Base-by-base conservation (phyloP, 2,113 vertebrate genomes). In the Atherinomorus stipes region DNA sequence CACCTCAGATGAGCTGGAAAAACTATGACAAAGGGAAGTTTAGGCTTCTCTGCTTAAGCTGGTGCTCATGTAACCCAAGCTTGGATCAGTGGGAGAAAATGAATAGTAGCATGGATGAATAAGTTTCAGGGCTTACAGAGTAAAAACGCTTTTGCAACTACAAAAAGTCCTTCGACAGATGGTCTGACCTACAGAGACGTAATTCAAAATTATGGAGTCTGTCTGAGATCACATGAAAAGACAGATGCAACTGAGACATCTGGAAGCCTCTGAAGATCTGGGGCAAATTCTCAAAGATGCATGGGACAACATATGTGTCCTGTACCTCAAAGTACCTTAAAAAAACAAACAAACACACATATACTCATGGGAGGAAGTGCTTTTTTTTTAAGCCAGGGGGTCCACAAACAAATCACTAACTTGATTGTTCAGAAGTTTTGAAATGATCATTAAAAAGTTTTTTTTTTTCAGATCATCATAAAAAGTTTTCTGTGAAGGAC, bases 181-280 rank as follows among this genome's bases (percentile, higher is more conserved):
- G 16, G 22, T 63, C 34, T 13, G 53, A 47, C 44, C 65, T 44
- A 50, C 7, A 50, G 40, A 63, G 58, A 62, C 22, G 53, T 5
- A 34, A 26, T 12, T 56, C 18, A 25, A 58, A 37, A 74, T 64
- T 38, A 64, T 58, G 9, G 2, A 76, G 44, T 76, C 74, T 69
- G 37, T 72, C 38, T 63, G 49, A 62, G 38, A 62, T 53, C 21
- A 26, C 62, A 59, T 60, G 67, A 71, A 53, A 23, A 59, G 60
- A 59, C 60, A 78, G 67, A 52, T 52, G 23, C 58, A 28, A 42
- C 44, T 16, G 54, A 63, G 22, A 70, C 23, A 22, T 16, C 40
- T 49, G 38, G 8, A 34, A 50, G 45, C 31, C 52, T 59, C 37
- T 57, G 45, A 51, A 37, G 21, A 26, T 51, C 60, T 59, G 53